These are phyloP conservation scores for Drosophila aff. DNA, from an alignment of 1,140 invertebrate genomes.

Conservation along the genomic window DNA sequence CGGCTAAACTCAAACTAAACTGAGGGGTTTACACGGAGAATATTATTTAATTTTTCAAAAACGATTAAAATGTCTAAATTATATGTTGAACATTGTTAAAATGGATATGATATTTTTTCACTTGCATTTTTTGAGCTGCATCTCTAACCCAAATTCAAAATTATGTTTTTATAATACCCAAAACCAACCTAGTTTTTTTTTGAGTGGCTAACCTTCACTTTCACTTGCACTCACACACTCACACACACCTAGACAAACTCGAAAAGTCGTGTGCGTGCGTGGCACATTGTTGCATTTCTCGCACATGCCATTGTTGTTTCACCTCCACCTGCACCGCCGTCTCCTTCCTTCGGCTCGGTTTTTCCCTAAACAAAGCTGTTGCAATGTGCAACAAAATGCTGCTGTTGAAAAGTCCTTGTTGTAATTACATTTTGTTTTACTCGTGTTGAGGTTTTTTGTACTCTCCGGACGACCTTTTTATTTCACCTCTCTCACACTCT, in stretches of 20 bases:
- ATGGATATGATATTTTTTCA: not conserved
- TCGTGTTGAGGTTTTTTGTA: slow-evolving; percentile 82
- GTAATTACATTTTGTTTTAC: slow-evolving; percentile 84
- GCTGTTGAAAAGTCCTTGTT: slow-evolving; percentile 73
- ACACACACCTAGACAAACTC: slow-evolving; percentile 1
- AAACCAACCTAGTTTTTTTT: not conserved
- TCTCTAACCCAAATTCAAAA: not conserved
- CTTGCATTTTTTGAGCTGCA: no score
- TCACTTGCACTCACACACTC: slow-evolving; percentile 67
- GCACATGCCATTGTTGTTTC: slow-evolving; percentile 57
- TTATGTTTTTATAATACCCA: not conserved
- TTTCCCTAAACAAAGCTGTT: slow-evolving; percentile 54
- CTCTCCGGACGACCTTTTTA: slow-evolving; percentile 65
- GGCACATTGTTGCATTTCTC: slow-evolving; percentile 78
- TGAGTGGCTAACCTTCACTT: slow-evolving; percentile 74
- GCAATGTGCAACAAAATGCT: slow-evolving; percentile 61
- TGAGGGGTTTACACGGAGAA: slow-evolving; percentile 33
- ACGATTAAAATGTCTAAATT: not conserved
- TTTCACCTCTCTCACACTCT: slow-evolving; percentile 16
- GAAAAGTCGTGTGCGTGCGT: slow-evolving; percentile 34
- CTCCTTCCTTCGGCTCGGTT: not conserved
- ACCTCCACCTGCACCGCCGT: slow-evolving; percentile 10
- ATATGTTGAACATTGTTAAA: not conserved
- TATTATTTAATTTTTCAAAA: not conserved
- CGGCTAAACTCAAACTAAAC: slow-evolving; percentile 42